These are phyloP conservation scores for Amphiprion clarkii DNA, from an alignment of 2,797 vertebrate genomes.

Conservation along the genomic window DNA sequence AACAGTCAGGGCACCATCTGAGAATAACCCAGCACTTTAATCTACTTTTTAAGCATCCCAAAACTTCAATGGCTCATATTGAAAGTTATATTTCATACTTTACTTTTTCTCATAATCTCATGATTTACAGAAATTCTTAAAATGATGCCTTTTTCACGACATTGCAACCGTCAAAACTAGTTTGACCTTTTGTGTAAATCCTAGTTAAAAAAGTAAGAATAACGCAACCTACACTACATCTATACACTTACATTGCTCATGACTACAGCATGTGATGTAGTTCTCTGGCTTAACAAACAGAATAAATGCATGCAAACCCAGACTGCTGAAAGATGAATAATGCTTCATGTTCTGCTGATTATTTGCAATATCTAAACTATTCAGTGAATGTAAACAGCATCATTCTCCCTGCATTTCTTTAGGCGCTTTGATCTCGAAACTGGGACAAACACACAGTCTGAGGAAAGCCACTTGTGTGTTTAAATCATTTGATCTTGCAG, in stretches of 20 bases:
- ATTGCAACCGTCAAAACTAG: too few relatives aligned
- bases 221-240: not conserved
- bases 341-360: not conserved
- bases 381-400: constrained; percentile 11
- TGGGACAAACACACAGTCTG: constrained; percentile 31
- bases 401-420: constrained; percentile 7
- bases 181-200: too few relatives aligned
- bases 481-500: constrained; percentile 30
- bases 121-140: too few relatives aligned
- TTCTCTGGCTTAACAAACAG: not conserved
- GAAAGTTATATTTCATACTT: too few relatives aligned
- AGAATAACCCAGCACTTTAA: too few relatives aligned
- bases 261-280: not conserved
- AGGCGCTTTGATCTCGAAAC: constrained; percentile 20
- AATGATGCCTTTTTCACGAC: too few relatives aligned
- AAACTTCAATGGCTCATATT: too few relatives aligned
- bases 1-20: constrained; percentile 16
- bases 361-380: not conserved
- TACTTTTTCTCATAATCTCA: too few relatives aligned
- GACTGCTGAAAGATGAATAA: not conserved
- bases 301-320: not conserved
- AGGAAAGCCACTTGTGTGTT: constrained; percentile 31
- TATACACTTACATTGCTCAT: not conserved
- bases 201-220: not conserved
- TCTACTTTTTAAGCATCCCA: too few relatives aligned